Percentiles rank a stretch among this genome's conserved stretches.
Evolutionary conservation across 2,888 invertebrate species (phyloP).

Genomic region (Melanotus villosus): DNA sequence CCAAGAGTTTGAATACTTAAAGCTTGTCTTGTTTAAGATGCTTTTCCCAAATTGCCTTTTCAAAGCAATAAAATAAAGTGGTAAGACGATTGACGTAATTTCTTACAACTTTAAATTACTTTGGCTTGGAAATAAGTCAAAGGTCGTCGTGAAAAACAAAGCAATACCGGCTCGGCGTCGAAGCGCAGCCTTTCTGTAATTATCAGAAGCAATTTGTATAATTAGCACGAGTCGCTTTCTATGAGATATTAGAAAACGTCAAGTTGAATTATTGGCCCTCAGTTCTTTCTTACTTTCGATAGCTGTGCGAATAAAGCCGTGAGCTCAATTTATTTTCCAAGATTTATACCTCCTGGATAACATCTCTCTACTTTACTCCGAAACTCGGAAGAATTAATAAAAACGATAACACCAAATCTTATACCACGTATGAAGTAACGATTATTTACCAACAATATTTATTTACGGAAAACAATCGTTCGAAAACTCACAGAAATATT

Average conservation of each 20-base stretch:
- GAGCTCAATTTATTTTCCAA: slow-evolving; percentile 34
- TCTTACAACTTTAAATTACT: slow-evolving; percentile 14
- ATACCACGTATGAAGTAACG: not conserved
- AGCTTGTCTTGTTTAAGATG: no score
- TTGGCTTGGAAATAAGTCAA: slow-evolving; percentile 22
- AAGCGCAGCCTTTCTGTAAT: slow-evolving; percentile 21
- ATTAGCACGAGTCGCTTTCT: slow-evolving; percentile 27
- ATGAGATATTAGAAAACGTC: slow-evolving; percentile 33
- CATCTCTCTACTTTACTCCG: slow-evolving; percentile 28
- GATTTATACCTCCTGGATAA: slow-evolving; percentile 32
- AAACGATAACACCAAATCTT: slow-evolving; percentile 26
- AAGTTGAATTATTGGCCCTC: slow-evolving; percentile 30
- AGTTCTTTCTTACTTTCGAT: slow-evolving; percentile 33
- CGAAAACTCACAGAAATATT: no score
- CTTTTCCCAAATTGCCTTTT: slow-evolving; percentile 2
- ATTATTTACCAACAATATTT: no score
- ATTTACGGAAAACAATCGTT: no score
- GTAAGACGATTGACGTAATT: slow-evolving; percentile 6
- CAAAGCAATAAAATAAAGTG: slow-evolving; percentile 12
- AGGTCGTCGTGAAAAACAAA: slow-evolving; percentile 17
- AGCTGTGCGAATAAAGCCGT: slow-evolving; percentile 21
- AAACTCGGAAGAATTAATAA: slow-evolving; percentile 32
- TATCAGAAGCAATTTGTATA: slow-evolving; percentile 30
- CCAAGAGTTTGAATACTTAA: no score
- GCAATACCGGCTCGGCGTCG: slow-evolving; percentile 10